phyloP scores from a whole-genome alignment of 2,888 invertebrate genomes.

The Trichopria drosophilae region DNA sequence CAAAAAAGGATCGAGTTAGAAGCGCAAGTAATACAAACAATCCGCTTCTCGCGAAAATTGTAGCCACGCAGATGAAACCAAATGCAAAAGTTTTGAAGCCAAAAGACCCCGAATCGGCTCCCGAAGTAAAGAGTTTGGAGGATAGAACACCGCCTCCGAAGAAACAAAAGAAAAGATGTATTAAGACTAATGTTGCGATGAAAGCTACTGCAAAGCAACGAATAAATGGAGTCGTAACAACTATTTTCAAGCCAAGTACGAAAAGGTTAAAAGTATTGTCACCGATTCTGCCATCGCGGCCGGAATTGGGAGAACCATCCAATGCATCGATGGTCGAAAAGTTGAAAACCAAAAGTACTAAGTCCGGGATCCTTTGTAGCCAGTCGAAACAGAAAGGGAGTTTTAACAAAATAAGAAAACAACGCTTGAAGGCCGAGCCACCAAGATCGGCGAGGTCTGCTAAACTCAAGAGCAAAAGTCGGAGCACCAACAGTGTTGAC shows the following conservation, averaged over 20 bases:
- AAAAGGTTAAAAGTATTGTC: constrained; percentile 49
- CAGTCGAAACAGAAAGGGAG: constrained; percentile 39
- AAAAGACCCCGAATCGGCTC: constrained; percentile 20
- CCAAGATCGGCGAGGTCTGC: constrained; percentile 41
- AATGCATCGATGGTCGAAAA: constrained; percentile 16
- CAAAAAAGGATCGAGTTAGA: too few relatives aligned
- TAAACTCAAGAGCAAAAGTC: constrained; percentile 35
- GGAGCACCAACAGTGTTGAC: constrained; percentile 15
- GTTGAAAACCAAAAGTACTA: constrained; percentile 14
- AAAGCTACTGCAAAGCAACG: constrained; percentile 23
- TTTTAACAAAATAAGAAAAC: constrained; percentile 34
- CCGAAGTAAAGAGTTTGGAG: constrained; percentile 4
- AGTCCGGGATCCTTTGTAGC: constrained; percentile 29
- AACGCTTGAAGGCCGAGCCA: constrained; percentile 36
- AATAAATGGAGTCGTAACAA: constrained; percentile 40
- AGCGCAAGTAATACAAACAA: constrained; percentile 32
- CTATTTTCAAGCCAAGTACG: constrained; percentile 45
- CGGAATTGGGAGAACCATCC: constrained; percentile 45
- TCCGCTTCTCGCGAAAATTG: constrained; percentile 32
- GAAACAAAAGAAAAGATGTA: too few relatives aligned
- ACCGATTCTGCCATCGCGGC: constrained; percentile 33
- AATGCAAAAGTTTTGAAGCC: constrained; percentile 35
- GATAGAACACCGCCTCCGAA: too few relatives aligned
- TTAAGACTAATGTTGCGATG: too few relatives aligned
- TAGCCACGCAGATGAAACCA: constrained; percentile 31